Conservation (phyloP, 2,113 vertebrate genomes). For the Neotoma lepida region DNA sequence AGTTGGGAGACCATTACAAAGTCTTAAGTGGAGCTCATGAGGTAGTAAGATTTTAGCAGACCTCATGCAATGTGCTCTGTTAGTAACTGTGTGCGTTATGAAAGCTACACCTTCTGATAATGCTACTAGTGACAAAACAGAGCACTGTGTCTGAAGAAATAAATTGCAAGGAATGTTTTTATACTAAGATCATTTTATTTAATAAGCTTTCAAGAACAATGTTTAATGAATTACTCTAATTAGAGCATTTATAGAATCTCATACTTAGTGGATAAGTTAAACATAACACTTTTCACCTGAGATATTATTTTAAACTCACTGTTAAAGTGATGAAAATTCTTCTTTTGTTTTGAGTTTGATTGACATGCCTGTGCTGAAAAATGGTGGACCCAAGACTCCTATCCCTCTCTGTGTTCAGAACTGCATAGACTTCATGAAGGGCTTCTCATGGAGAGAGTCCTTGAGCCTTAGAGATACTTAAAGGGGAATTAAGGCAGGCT, state of each 20-base stretch:
- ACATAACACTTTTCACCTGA: not conserved
- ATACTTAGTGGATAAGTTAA: conserved; percentile 25
- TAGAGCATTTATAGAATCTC: not conserved
- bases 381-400: not conserved
- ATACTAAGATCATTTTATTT: conserved; percentile 45
- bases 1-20: not conserved
- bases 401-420: not conserved
- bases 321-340: conserved; percentile 18
- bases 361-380: not conserved
- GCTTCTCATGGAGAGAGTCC: not conserved
- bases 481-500: not conserved
- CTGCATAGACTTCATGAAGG: not conserved
- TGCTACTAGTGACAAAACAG: conserved; percentile 64
- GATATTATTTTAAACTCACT: not conserved
- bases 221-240: conserved; percentile 45
- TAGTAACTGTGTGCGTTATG: conserved; percentile 66
- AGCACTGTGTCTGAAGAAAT: conserved; percentile 54
- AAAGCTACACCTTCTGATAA: conserved; percentile 58
- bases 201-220: conserved; percentile 48
- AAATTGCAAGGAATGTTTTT: conserved; percentile 10
- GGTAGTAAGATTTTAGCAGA: conserved; percentile 49
- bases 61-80: conserved; percentile 45
- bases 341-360: conserved; percentile 60
- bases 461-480: not conserved
- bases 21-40: not conserved